Evolutionary conservation across 2,888 invertebrate species (phyloP).

Genomic region (Pristionchus entomophagus): DNA sequence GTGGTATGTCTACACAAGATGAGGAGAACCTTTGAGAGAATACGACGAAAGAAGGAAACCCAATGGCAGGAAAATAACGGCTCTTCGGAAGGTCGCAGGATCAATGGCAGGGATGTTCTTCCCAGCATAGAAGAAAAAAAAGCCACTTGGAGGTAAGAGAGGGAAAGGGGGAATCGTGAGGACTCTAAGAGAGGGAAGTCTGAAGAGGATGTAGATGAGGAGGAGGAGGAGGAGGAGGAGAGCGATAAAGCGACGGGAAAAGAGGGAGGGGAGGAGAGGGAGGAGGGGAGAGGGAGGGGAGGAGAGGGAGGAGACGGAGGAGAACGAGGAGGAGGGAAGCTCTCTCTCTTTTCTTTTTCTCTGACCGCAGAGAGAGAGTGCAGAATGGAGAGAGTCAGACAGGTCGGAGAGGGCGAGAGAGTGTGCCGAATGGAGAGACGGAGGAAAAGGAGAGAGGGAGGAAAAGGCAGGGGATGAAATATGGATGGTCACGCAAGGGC

Average conservation of each 20-base stretch:
- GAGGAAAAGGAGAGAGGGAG: background rate
- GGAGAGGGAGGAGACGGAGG: background rate
- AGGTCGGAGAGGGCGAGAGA: background rate
- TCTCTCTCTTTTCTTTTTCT: too few species aligned
- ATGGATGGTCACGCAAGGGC: slow-evolving; percentile 45
- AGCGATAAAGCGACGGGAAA: background rate
- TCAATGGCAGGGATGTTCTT: too few species aligned
- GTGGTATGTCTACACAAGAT: too few species aligned
- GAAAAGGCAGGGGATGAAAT: slow-evolving; percentile 18
- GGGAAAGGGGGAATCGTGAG: background rate
- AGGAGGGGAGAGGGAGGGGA: background rate
- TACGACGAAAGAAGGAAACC: too few species aligned
- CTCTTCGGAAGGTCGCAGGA: too few species aligned
- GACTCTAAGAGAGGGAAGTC: background rate
- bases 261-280: background rate
- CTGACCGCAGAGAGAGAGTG: background rate
- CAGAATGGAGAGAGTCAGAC: background rate
- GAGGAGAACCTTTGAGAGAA: too few species aligned
- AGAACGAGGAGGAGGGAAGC: background rate
- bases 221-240: background rate
- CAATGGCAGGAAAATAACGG: too few species aligned
- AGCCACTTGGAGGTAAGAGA: too few species aligned
- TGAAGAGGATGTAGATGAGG: background rate
- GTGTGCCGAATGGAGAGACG: background rate
- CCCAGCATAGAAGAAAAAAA: too few species aligned